phyloP scores from a whole-genome alignment of 2,888 invertebrate genomes.

The Acanthosepion lycidas region DNA sequence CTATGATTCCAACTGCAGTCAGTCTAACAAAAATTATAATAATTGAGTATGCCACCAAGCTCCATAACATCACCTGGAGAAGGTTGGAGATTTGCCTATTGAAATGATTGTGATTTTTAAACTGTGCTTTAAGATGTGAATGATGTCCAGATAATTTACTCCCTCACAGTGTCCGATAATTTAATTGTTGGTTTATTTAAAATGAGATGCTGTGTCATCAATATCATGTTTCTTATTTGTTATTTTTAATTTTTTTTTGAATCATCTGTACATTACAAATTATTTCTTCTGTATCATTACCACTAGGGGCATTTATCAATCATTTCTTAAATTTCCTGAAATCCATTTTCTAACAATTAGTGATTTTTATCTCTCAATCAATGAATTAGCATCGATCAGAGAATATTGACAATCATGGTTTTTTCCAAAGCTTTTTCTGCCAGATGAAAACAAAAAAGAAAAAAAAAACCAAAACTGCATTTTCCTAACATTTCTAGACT shows the following conservation, averaged over 20 bases:
- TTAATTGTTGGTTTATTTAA: constrained; percentile 33
- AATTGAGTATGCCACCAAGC: too few relatives aligned
- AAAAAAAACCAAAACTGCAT: neutral
- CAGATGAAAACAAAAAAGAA: neutral
- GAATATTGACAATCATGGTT: constrained; percentile 8
- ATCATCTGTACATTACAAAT: neutral
- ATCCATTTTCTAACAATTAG: neutral
- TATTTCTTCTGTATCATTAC: neutral
- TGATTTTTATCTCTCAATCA: neutral
- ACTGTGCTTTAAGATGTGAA: neutral
- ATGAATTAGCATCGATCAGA: neutral
- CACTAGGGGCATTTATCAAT: neutral
- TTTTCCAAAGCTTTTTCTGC: neutral
- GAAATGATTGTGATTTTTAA: neutral
- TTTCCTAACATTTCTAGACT: neutral
- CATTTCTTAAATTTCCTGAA: neutral
- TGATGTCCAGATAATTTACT: neutral
- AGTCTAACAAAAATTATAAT: too few relatives aligned
- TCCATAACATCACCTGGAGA: neutral
- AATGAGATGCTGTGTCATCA: neutral
- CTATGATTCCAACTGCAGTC: too few relatives aligned
- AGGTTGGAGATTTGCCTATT: neutral
- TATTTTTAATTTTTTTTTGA: neutral
- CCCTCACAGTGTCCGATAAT: neutral
- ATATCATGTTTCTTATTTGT: neutral